Conservation (phyloP, 2,888 invertebrate genomes). For the Rhyacophila evoluta region DNA sequence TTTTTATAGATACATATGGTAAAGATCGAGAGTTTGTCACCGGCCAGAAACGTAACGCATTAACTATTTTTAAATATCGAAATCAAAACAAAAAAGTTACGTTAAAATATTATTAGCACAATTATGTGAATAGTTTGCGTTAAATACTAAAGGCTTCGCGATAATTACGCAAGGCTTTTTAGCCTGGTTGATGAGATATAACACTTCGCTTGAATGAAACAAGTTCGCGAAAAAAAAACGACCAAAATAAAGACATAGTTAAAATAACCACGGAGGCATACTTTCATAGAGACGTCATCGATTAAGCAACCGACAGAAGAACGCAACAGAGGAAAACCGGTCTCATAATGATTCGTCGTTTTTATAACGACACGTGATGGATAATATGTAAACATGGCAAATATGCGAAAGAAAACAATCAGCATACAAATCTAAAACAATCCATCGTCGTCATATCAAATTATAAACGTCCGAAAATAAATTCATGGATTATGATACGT, state of each 20-base stretch:
- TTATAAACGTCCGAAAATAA: neutral
- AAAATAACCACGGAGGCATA: neutral
- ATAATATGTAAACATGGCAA: neutral
- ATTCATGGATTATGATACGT: neutral
- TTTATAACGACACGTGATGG: neutral
- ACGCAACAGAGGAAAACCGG: neutral
- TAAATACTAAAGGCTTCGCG: neutral
- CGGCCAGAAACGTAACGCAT: too few relatives aligned
- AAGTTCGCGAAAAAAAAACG: neutral
- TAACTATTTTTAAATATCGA: too few relatives aligned
- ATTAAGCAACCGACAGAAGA: neutral
- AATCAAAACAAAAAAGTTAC: too few relatives aligned
- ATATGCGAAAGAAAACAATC: too few relatives aligned
- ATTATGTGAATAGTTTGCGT: too few relatives aligned
- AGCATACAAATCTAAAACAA: too few relatives aligned
- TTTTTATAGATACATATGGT: too few relatives aligned
- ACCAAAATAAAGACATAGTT: neutral
- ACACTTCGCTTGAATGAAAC: neutral
- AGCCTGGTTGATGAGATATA: neutral
- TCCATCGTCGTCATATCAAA: too few relatives aligned
- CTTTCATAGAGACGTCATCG: constrained; percentile 14
- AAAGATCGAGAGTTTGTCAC: too few relatives aligned
- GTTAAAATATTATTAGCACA: too few relatives aligned
- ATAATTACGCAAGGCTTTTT: neutral
- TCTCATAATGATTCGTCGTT: neutral